Percentiles rank a stretch among this genome's conserved stretches.
phyloP scores from a whole-genome alignment of 2,888 invertebrate genomes.

The Schrankia costaestrigalis region DNA sequence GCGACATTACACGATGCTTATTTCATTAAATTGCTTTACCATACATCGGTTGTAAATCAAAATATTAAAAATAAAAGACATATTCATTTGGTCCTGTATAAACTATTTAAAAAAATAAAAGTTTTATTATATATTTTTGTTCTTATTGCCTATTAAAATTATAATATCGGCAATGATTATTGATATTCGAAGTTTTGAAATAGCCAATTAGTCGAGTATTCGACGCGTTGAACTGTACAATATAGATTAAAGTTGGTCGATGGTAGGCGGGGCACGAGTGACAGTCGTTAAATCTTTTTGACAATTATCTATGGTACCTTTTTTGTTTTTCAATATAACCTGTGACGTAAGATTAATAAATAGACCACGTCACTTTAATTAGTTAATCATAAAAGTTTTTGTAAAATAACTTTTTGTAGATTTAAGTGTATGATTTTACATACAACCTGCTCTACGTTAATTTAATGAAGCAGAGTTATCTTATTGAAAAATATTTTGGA shows the following conservation, averaged over 20 bases:
- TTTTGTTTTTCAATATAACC: conserved; percentile 16
- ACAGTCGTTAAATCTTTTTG: conserved; percentile 55
- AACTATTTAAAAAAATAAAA: conserved; percentile 45
- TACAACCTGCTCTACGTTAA: no score
- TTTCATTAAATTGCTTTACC: conserved; percentile 64
- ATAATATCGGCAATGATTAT: conserved; percentile 68
- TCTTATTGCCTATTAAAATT: conserved; percentile 71
- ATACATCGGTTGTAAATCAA: conserved; percentile 70
- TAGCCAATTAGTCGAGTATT: conserved; percentile 60
- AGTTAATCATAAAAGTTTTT: no score
- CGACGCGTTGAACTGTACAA: conserved; percentile 27
- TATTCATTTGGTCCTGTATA: conserved; percentile 60
- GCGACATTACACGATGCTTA: conserved; percentile 63
- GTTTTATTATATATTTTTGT: conserved; percentile 46
- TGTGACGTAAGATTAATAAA: no score
- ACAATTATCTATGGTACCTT: conserved; percentile 40
- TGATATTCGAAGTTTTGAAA: conserved; percentile 66
- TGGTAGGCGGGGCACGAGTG: conserved; percentile 53
- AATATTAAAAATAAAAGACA: conserved; percentile 58
- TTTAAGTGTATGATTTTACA: no score
- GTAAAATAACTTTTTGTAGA: no score
- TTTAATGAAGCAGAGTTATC: no score
- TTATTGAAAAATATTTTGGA: no score
- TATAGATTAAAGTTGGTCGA: conserved; percentile 41
- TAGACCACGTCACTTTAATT: no score